A percentile compares a stretch with the other conserved stretches of the same genome.
phyloP scores from a whole-genome alignment of 2,797 vertebrate species.

The Brotula barbata region DNA sequence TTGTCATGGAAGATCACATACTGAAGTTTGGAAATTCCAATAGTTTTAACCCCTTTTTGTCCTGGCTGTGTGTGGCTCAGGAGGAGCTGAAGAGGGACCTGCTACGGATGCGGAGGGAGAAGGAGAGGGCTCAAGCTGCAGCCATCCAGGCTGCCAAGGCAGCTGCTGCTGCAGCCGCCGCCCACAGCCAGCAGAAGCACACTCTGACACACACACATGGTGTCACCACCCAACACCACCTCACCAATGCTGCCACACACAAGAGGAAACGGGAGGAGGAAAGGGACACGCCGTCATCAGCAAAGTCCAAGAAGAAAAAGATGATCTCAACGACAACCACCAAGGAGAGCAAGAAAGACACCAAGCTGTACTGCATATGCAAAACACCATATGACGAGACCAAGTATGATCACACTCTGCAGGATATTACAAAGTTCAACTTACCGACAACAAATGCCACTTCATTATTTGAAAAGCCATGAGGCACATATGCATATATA shows the following conservation, averaged over 20 bases:
- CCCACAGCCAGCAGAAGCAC: slow-evolving; percentile 61
- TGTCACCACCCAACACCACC: slow-evolving; percentile 73
- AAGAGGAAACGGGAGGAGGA: slow-evolving; percentile 88
- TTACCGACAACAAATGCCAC: slow-evolving; percentile 62
- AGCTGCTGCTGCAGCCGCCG: slow-evolving; percentile 14
- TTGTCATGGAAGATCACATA: too few species aligned
- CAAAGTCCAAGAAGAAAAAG: slow-evolving; percentile 97
- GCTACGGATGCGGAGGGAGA: slow-evolving; percentile 88
- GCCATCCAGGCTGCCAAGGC: slow-evolving; percentile 77
- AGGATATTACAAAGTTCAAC: too few species aligned
- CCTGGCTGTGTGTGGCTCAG: too few species aligned
- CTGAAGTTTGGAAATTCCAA: too few species aligned
- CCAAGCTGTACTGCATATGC: slow-evolving; percentile 97
- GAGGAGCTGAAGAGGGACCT: slow-evolving; percentile 95
- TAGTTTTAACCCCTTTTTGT: too few species aligned
- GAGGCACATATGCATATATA: too few species aligned
- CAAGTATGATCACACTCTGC: slow-evolving; percentile 84
- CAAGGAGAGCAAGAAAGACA: slow-evolving; percentile 98
- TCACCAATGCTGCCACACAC: slow-evolving; percentile 69
- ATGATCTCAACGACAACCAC: slow-evolving; percentile 93
- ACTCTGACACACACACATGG: slow-evolving; percentile 52
- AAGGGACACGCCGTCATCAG: slow-evolving; percentile 68
- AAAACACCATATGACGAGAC: slow-evolving; percentile 97
- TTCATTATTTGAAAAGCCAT: too few species aligned
- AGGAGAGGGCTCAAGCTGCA: slow-evolving; percentile 85